Percentiles rank a stretch among this genome's conserved stretches.
phyloP scores from a whole-genome alignment of 2,888 invertebrate genomes.

The Erpobdella octoculata region DNA sequence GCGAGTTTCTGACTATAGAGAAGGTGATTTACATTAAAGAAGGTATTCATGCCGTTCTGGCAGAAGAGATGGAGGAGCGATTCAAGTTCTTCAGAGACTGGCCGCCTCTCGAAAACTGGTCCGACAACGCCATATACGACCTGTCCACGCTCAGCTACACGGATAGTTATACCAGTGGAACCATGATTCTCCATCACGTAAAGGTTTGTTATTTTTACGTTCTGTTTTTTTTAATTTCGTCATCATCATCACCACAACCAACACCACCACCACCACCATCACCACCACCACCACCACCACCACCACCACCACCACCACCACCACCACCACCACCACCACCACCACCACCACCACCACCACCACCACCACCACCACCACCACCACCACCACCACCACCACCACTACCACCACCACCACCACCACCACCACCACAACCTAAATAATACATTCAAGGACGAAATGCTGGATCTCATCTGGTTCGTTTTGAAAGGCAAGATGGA shows the following conservation, averaged over 20 bases:
- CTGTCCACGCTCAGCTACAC: conserved; percentile 23
- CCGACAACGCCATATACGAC: conserved; percentile 28
- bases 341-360: not conserved
- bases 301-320: conserved; percentile 3
- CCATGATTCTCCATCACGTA: conserved; percentile 10
- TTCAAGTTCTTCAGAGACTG: conserved; percentile 24
- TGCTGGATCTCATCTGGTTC: conserved; percentile 15
- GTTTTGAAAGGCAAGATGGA: conserved; percentile 18
- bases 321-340: conserved; percentile 3
- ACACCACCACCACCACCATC: too few species aligned
- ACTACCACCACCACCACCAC: not conserved
- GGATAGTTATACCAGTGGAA: conserved; percentile 18
- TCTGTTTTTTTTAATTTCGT: too few species aligned
- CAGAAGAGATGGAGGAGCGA: conserved; percentile 13
- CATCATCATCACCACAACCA: too few species aligned
- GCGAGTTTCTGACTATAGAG: conserved; percentile 19
- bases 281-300: conserved; percentile 3
- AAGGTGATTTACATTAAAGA: conserved; percentile 18
- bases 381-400: conserved; percentile 3
- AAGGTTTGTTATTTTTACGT: too few species aligned
- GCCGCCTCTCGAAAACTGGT: conserved; percentile 20
- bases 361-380: conserved; percentile 3
- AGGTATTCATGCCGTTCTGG: conserved; percentile 18
- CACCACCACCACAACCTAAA: too few species aligned
- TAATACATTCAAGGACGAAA: not conserved